A percentile compares a stretch with the other conserved stretches of the same genome.
Evolutionary conservation across 2,113 vertebrate genomes (phyloP).

Genomic region (Misgurnus anguillicaudatus): DNA sequence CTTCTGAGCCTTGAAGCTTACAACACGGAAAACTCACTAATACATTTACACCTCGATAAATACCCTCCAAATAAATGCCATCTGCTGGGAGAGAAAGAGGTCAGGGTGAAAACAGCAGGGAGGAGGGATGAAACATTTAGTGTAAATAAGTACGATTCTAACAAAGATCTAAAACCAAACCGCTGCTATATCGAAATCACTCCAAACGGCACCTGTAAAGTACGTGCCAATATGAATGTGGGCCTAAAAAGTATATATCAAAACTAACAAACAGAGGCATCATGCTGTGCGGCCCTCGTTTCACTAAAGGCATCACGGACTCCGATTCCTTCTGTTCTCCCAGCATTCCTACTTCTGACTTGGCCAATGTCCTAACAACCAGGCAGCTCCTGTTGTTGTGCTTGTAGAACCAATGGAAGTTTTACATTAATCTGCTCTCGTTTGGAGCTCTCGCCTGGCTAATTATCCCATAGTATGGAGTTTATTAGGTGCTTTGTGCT

Average conservation of each 20-base stretch:
- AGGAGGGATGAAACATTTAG: background rate
- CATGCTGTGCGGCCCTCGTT: background rate
- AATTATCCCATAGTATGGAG: slow-evolving; percentile 49
- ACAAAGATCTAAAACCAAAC: slow-evolving; percentile 12
- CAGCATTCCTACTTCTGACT: background rate
- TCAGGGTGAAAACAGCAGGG: background rate
- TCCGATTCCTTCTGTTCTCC: background rate
- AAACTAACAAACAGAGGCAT: background rate
- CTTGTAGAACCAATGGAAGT: slow-evolving; percentile 43
- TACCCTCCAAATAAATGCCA: slow-evolving; percentile 44
- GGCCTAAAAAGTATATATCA: background rate
- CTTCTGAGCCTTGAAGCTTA: slow-evolving; percentile 14
- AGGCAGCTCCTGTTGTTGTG: slow-evolving; percentile 34
- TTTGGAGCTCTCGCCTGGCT: slow-evolving; percentile 46
- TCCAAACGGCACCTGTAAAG: background rate
- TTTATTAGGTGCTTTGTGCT: slow-evolving; percentile 51
- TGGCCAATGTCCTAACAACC: slow-evolving; percentile 40
- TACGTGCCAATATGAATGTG: background rate
- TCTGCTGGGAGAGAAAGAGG: slow-evolving; percentile 34
- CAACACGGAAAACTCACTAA: slow-evolving; percentile 51
- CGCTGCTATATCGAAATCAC: slow-evolving; percentile 17
- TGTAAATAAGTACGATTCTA: background rate
- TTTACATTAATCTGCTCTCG: slow-evolving; percentile 49
- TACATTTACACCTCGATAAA: slow-evolving; percentile 49
- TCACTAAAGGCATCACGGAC: background rate